Evolutionary conservation across 2,113 vertebrate species (phyloP).

Genomic region (Grallaria varia): DNA sequence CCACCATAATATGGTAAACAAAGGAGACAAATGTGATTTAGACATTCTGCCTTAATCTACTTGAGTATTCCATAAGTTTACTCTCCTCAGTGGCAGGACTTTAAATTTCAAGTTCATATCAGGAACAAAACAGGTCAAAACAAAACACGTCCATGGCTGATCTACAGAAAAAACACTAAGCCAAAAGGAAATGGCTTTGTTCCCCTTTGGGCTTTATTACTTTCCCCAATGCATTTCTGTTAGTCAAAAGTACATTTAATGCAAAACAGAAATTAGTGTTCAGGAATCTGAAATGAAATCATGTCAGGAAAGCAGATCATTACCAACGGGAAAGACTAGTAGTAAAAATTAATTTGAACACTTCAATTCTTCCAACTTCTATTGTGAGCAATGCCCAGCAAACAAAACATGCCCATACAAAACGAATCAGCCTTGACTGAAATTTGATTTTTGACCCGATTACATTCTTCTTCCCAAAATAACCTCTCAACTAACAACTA

Average conservation of each 20-base stretch:
- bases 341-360: background rate
- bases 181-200: background rate
- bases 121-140: background rate
- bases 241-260: background rate
- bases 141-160: background rate
- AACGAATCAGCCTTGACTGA: background rate
- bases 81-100: background rate
- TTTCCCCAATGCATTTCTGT: background rate
- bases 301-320: background rate
- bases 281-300: background rate
- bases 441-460: background rate
- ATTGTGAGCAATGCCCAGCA: background rate
- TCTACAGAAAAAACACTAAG: background rate
- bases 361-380: background rate
- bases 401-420: background rate
- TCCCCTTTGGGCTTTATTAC: background rate
- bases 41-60: background rate
- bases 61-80: background rate
- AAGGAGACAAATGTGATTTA: background rate
- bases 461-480: constrained; percentile 8
- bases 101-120: background rate
- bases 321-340: background rate
- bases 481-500: background rate
- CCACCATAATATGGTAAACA: background rate
- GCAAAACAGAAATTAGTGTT: background rate